Evolutionary conservation across 2,888 invertebrate species (phyloP).

Genomic region (Chrysolina haemoptera): DNA sequence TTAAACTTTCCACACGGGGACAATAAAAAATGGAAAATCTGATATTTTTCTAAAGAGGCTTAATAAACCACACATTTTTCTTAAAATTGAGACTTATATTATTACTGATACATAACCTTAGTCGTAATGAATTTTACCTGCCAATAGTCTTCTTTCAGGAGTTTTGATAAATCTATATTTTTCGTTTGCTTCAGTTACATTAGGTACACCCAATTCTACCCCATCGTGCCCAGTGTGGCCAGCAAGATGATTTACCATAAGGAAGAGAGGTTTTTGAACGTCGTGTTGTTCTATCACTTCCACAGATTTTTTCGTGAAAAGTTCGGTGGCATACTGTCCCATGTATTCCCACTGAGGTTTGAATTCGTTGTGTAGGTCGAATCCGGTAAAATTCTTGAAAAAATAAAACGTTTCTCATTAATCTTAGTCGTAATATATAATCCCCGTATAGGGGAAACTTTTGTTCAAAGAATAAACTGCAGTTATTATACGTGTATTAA

Average conservation of each 20-base stretch:
- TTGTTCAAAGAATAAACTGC: too few relatives aligned
- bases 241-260: slow-evolving; percentile 82
- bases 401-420: background rate
- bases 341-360: slow-evolving; percentile 70
- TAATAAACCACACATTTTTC: too few relatives aligned
- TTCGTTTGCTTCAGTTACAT: slow-evolving; percentile 73
- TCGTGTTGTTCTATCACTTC: slow-evolving; percentile 76
- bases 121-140: slow-evolving; percentile 77
- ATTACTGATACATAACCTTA: background rate
- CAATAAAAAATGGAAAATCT: too few relatives aligned
- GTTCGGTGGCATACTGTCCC: slow-evolving; percentile 79
- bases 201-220: slow-evolving; percentile 79
- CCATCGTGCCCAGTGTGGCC: slow-evolving; percentile 72
- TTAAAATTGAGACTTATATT: too few relatives aligned
- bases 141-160: slow-evolving; percentile 77
- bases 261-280: slow-evolving; percentile 77
- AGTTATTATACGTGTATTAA: too few relatives aligned
- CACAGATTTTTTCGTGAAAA: slow-evolving; percentile 78
- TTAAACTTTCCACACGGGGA: too few relatives aligned
- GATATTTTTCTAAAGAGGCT: too few relatives aligned
- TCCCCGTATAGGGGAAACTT: too few relatives aligned
- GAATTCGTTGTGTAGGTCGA: slow-evolving; percentile 69
- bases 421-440: background rate
- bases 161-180: slow-evolving; percentile 79
- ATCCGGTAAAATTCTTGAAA: slow-evolving; percentile 67